Conservation (phyloP, 1,140 invertebrate genomes). For the Anadara kagoshimensis region DNA sequence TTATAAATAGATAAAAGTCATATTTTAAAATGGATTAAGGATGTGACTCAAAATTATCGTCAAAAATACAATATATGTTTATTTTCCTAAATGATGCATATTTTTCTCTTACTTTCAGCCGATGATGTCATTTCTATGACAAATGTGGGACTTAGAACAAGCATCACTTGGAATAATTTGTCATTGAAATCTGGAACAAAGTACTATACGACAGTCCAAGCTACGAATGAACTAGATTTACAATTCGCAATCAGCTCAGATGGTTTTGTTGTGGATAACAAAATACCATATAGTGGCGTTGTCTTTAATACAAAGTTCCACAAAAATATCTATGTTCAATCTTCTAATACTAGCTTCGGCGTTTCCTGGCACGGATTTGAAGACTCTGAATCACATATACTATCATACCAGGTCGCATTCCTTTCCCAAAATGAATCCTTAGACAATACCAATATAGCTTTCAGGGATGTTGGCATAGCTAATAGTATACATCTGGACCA, state of each 20-base stretch:
- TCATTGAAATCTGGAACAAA: constrained; percentile 21
- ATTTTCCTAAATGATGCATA: no score
- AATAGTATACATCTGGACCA: constrained; percentile 14
- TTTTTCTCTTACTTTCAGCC: neutral
- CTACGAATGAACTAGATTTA: constrained; percentile 23
- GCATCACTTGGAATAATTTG: neutral
- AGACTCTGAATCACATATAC: constrained; percentile 42
- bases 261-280: constrained; percentile 30
- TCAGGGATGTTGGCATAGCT: constrained; percentile 13
- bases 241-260: constrained; percentile 23
- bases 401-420: constrained; percentile 36
- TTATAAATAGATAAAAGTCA: no score
- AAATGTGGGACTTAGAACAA: neutral
- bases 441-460: neutral
- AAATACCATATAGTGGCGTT: constrained; percentile 13
- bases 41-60: no score
- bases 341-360: constrained; percentile 13
- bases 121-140: constrained; percentile 6
- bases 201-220: constrained; percentile 28
- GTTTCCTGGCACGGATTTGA: constrained; percentile 51
- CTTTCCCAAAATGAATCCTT: neutral
- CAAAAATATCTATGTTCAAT: constrained; percentile 16
- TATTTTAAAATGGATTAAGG: no score
- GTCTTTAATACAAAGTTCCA: constrained; percentile 26
- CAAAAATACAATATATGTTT: no score